A percentile compares a stretch with the other conserved stretches of the same genome.
Evolutionary conservation across 23 tunicate species (phyloP).

Genomic region (Corella eumyota): DNA sequence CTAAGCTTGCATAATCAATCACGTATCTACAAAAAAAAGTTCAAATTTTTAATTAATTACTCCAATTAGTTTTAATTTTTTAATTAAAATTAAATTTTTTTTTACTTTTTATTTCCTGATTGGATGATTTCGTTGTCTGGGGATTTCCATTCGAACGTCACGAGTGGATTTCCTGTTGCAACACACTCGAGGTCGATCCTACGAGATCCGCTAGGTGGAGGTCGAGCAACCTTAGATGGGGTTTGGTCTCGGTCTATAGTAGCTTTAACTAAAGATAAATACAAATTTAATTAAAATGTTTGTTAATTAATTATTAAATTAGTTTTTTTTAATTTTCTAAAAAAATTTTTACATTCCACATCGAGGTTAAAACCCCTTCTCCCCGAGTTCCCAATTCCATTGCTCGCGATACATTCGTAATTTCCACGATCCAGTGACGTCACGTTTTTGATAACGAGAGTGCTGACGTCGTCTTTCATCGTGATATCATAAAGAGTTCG

Average conservation of each 20-base stretch:
- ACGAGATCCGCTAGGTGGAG: conserved; percentile 8
- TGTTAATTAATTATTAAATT: background rate
- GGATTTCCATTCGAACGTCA: conserved; percentile 17
- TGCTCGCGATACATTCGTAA: conserved; percentile 46
- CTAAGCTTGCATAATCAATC: conserved; percentile 2
- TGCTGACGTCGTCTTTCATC: conserved; percentile 5
- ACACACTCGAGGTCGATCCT: conserved; percentile 10
- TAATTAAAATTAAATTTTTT: too few relatives aligned
- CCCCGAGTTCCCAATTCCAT: conserved; percentile 37
- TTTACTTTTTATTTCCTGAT: too few relatives aligned
- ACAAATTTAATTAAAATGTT: too few relatives aligned
- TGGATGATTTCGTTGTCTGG: conserved; percentile 16
- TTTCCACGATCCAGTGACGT: conserved; percentile 45
- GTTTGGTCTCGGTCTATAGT: conserved; percentile 14
- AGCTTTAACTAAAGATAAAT: conserved; percentile 12
- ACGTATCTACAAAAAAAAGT: conserved; percentile 6
- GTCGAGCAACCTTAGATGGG: conserved; percentile 34
- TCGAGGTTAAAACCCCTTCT: conserved; percentile 1
- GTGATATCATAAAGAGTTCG: conserved; percentile 9
- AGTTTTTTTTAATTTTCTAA: background rate
- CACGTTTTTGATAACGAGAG: conserved; percentile 16
- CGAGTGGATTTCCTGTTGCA: conserved; percentile 32
- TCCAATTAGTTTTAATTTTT: too few relatives aligned
- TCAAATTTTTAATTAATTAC: too few relatives aligned
- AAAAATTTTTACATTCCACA: conserved; percentile 34